These are phyloP conservation scores for Epirrita christyi DNA, from an alignment of 2,888 invertebrate species.

Conservation along the genomic window DNA sequence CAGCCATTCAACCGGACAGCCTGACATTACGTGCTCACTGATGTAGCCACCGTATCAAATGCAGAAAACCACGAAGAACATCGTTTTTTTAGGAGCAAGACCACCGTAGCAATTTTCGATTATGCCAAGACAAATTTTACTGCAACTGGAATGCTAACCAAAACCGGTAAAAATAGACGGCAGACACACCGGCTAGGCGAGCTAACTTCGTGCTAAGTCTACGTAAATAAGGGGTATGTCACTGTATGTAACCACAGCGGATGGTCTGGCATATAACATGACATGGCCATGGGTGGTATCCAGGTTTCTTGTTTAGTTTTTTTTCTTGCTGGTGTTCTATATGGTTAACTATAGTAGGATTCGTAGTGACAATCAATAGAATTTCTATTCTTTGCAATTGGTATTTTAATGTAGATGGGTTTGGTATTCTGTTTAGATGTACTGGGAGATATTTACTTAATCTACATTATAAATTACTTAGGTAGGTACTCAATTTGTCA, in stretches of 20 bases:
- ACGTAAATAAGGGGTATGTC: constrained; percentile 32
- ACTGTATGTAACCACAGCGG: constrained; percentile 11
- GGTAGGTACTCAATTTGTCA: not conserved
- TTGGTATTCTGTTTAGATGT: constrained; percentile 19
- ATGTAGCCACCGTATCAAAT: not conserved
- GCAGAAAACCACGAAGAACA: not conserved
- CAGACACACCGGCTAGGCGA: constrained; percentile 17
- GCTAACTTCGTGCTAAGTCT: constrained; percentile 26
- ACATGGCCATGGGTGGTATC: constrained; percentile 37
- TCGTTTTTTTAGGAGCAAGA: not conserved
- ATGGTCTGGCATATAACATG: constrained; percentile 29
- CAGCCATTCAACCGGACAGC: not conserved
- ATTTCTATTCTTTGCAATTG: too few species aligned
- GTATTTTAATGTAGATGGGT: constrained; percentile 17
- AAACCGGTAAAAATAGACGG: constrained; percentile 15
- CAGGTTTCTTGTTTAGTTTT: constrained; percentile 34
- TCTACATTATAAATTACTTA: too few species aligned
- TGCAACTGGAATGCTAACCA: constrained; percentile 6
- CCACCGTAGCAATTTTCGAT: not conserved
- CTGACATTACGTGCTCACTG: not conserved
- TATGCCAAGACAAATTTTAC: not conserved
- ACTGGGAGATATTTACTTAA: not conserved
- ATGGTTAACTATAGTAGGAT: constrained; percentile 27
- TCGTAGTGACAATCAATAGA: constrained; percentile 26
- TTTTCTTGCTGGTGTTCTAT: constrained; percentile 34